phyloP scores from a whole-genome alignment of 2,113 vertebrate species.

The Genyomyrus donnyi region DNA sequence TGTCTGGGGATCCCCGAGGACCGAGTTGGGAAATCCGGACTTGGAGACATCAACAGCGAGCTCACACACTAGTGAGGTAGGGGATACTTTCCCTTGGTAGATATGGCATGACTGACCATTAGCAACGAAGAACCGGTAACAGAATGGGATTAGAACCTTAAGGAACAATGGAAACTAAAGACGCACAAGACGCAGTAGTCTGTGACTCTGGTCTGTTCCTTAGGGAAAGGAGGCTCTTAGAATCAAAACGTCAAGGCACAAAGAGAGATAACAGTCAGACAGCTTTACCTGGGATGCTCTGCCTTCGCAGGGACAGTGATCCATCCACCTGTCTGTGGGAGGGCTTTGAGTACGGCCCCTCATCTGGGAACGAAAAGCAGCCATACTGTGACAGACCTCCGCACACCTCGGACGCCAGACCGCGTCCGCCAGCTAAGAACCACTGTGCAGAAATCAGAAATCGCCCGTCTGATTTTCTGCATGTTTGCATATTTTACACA shows the following conservation, averaged over 20 bases:
- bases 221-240: neutral
- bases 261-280: neutral
- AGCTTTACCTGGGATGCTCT: constrained; percentile 89
- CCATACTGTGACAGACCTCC: neutral
- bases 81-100: neutral
- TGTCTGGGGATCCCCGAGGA: neutral
- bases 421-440: neutral
- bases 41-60: constrained; percentile 20
- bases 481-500: neutral
- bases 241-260: constrained; percentile 38
- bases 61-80: neutral
- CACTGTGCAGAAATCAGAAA: neutral
- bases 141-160: neutral
- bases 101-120: neutral
- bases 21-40: neutral
- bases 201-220: neutral
- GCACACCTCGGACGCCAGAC: neutral
- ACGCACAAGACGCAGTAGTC: neutral
- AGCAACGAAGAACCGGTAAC: neutral
- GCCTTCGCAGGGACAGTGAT: constrained; percentile 89
- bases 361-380: constrained; percentile 74
- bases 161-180: neutral
- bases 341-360: constrained; percentile 94
- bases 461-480: neutral
- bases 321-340: constrained; percentile 83